phyloP scores from a whole-genome alignment of 1,140 invertebrate genomes.

The Ceratina calcarata region DNA sequence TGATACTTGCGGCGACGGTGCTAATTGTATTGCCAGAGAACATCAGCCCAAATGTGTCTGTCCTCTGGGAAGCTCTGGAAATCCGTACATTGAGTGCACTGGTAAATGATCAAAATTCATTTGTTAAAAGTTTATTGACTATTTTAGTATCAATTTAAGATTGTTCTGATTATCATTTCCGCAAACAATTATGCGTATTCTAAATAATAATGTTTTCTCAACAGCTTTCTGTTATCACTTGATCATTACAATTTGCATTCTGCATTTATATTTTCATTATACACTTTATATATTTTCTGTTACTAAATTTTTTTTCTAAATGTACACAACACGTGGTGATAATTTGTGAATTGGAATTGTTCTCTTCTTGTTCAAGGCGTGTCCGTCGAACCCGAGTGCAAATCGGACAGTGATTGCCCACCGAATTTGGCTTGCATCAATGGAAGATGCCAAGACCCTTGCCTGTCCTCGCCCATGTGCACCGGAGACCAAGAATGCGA shows the following conservation, averaged over 20 bases:
- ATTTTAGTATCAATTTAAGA: too few species aligned
- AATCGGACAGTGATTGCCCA: conserved; percentile 87
- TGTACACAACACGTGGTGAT: too few species aligned
- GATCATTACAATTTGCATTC: too few species aligned
- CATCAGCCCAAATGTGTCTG: conserved; percentile 91
- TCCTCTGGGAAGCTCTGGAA: conserved; percentile 86
- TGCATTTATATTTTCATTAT: too few species aligned
- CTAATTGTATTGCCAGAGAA: conserved; percentile 86
- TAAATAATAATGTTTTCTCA: too few species aligned
- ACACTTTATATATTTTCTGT: too few species aligned
- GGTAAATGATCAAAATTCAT: conserved; percentile 55
- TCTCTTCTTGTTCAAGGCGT: conserved; percentile 47
- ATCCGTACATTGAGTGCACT: conserved; percentile 89
- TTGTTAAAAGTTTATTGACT: too few species aligned
- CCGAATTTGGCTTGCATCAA: conserved; percentile 88
- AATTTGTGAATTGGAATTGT: not conserved
- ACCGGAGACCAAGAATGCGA: conserved; percentile 87
- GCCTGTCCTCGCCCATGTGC: conserved; percentile 85
- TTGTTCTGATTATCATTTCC: too few species aligned
- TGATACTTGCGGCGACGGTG: conserved; percentile 87
- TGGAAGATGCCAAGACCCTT: conserved; percentile 88
- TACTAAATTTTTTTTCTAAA: too few species aligned
- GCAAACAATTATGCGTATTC: too few species aligned
- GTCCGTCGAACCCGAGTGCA: conserved; percentile 83
- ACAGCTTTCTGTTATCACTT: too few species aligned